A percentile compares a stretch with the other conserved stretches of the same genome.
These are phyloP conservation scores for Urocyon cinereoargenteus DNA, from an alignment of 2,797 vertebrate genomes.

Conservation along the genomic window DNA sequence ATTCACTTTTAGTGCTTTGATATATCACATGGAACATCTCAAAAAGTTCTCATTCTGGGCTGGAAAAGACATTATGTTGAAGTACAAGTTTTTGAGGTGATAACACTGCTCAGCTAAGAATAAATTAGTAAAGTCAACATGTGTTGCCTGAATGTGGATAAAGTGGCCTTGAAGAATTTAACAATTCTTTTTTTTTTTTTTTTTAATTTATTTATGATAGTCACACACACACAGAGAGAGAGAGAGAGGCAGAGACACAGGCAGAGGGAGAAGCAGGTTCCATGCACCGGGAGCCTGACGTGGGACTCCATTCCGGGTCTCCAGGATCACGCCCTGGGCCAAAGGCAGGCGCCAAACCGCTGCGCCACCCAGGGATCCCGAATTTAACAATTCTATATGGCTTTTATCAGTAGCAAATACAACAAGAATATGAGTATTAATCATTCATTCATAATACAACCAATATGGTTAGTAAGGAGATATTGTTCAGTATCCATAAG, in stretches of 20 bases:
- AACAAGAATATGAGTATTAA: neutral
- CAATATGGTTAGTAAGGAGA: conserved; percentile 36
- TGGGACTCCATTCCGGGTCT: too few species aligned
- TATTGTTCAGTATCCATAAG: neutral
- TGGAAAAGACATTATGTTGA: conserved; percentile 25
- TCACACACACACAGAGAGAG: too few species aligned
- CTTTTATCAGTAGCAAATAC: conserved; percentile 46
- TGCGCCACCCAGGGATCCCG: too few species aligned
- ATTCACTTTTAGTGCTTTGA: conserved; percentile 38
- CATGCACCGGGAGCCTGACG: too few species aligned
- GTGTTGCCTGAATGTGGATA: conserved; percentile 26
- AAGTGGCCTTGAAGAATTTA: conserved; percentile 44
- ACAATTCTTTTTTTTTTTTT: too few species aligned
- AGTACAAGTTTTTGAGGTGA: conserved; percentile 47
- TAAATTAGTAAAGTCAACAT: neutral
- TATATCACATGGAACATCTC: conserved; percentile 11
- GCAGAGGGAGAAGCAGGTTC: too few species aligned
- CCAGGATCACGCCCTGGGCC: too few species aligned
- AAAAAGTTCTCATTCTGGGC: conserved; percentile 24
- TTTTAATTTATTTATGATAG: too few species aligned
- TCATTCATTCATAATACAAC: neutral
- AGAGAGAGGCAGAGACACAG: too few species aligned
- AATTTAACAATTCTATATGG: conserved; percentile 33
- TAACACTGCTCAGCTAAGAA: conserved; percentile 46
- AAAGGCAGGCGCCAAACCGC: too few species aligned